Percentiles rank a stretch among this genome's conserved stretches.
phyloP scores from a whole-genome alignment of 2,113 vertebrate genomes.

The Eclectus roratus region DNA sequence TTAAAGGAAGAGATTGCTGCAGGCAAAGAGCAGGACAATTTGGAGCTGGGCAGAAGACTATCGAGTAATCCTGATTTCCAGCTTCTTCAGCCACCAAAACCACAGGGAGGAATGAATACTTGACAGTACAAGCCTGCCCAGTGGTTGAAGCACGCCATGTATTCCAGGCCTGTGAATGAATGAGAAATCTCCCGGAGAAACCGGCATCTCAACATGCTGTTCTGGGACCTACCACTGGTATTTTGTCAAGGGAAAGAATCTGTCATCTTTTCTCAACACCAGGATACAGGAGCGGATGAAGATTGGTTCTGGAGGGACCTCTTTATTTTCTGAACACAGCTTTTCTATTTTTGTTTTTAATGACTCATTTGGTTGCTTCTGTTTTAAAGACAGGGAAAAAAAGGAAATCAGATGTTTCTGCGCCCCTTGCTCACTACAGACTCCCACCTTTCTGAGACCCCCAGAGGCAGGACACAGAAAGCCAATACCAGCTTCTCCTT shows the following conservation, averaged over 20 bases:
- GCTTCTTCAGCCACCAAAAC: not conserved
- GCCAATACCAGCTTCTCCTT: not conserved
- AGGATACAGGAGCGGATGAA: not conserved
- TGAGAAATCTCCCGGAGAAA: slow-evolving; percentile 2
- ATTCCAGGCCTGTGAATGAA: not conserved
- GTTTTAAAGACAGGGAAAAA: not conserved
- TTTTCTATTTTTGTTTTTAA: not conserved
- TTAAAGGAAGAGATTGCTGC: not conserved
- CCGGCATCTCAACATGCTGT: not conserved
- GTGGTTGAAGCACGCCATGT: not conserved
- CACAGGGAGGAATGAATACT: not conserved
- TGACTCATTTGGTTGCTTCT: not conserved
- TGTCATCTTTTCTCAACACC: not conserved
- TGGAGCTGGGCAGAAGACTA: not conserved
- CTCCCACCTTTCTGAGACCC: not conserved
- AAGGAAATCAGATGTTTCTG: not conserved
- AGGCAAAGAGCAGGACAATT: not conserved
- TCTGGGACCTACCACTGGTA: not conserved
- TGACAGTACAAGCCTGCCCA: not conserved
- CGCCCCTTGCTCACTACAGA: not conserved
- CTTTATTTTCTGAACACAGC: not conserved
- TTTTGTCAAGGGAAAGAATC: not conserved
- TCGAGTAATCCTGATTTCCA: not conserved
- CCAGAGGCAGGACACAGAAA: not conserved
- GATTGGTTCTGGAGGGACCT: not conserved